phyloP scores from a whole-genome alignment of 1,140 invertebrate genomes.

The Holcopasites calliopsidis region DNA sequence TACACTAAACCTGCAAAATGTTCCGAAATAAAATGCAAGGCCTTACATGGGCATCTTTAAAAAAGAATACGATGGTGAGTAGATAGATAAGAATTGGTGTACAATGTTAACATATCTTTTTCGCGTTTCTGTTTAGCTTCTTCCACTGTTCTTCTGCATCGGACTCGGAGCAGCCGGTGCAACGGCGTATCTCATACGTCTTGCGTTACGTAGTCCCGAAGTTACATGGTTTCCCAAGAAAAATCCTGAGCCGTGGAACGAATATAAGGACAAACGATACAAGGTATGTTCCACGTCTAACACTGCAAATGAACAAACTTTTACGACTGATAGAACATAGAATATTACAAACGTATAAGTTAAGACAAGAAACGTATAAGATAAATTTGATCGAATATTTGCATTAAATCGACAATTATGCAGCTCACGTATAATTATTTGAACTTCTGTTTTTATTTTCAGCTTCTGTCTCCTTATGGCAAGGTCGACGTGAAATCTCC shows the following conservation, averaged over 20 bases:
- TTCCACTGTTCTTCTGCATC: conserved; percentile 88
- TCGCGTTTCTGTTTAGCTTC: conserved; percentile 81
- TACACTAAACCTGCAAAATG: too few relatives aligned
- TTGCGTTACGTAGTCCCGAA: conserved; percentile 88
- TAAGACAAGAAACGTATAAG: too few relatives aligned
- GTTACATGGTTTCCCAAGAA: conserved; percentile 86
- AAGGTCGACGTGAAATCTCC: background rate
- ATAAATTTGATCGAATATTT: too few relatives aligned
- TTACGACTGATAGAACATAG: background rate
- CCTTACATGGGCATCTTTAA: conserved; percentile 78
- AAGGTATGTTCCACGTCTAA: conserved; percentile 83
- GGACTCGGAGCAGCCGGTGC: conserved; percentile 83
- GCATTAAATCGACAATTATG: too few relatives aligned
- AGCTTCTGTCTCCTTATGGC: background rate
- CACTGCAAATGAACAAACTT: background rate
- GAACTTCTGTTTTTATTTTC: background rate
- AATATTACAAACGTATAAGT: too few relatives aligned
- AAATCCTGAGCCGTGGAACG: conserved; percentile 90
- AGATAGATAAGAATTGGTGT: background rate
- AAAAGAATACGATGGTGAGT: conserved; percentile 84
- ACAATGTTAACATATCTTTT: background rate
- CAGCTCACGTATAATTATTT: background rate
- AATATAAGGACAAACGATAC: conserved; percentile 89
- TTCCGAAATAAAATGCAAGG: conserved; percentile 24
- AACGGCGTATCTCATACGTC: conserved; percentile 82